Evolutionary conservation across 2,888 invertebrate species (phyloP).

Genomic region (Orchestes rusci): DNA sequence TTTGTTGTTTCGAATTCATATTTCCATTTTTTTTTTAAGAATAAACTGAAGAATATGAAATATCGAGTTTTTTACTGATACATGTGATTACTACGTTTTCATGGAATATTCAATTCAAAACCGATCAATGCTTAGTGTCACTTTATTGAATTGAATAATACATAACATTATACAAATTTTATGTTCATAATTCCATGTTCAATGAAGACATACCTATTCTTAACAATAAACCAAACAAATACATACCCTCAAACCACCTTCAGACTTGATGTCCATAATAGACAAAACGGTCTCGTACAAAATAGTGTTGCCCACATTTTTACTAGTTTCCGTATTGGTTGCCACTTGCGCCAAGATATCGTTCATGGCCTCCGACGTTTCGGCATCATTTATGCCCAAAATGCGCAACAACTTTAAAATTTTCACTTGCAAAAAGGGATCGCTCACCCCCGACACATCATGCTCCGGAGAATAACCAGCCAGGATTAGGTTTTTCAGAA

Average conservation of each 20-base stretch:
- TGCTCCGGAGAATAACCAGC: constrained; percentile 99
- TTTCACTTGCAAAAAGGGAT: constrained; percentile 99
- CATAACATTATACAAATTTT: no score
- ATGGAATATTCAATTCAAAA: no score
- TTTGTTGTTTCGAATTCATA: no score
- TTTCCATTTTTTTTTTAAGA: no score
- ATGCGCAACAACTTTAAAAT: constrained; percentile 90
- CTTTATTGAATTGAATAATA: no score
- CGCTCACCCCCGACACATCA: constrained; percentile 98
- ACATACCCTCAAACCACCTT: constrained; percentile 84
- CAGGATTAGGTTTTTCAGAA: constrained; percentile 95
- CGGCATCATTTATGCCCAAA: constrained; percentile 91
- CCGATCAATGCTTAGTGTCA: no score
- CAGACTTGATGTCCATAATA: constrained; percentile 98
- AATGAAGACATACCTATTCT: no score
- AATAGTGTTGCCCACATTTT: constrained; percentile 99
- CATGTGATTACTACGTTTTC: no score
- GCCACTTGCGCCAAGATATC: constrained; percentile 99
- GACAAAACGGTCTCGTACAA: constrained; percentile 99
- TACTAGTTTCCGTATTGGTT: constrained; percentile 99
- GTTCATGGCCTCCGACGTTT: constrained; percentile 99
- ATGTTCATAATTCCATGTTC: no score
- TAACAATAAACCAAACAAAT: no score
- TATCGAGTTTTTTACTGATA: no score
- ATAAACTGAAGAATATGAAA: no score